Conservation (phyloP, 2,888 invertebrate species). For the Megaustenia siamemsis region DNA sequence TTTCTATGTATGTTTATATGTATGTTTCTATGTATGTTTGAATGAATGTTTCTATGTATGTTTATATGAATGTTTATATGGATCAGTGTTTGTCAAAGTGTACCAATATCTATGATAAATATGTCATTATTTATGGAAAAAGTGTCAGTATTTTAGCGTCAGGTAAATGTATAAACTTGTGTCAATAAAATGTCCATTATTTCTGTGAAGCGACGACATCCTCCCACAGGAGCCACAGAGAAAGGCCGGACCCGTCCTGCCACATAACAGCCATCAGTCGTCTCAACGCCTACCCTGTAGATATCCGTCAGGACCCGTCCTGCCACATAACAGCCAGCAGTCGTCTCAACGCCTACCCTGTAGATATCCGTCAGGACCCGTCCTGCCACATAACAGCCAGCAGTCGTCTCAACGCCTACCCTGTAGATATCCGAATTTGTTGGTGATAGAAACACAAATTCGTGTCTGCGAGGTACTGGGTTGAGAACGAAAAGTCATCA, state of each 20-base stretch:
- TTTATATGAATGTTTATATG: neutral
- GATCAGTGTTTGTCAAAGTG: neutral
- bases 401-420: slow-evolving; percentile 42
- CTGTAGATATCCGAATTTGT: slow-evolving; percentile 55
- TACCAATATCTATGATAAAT: neutral
- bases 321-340: neutral
- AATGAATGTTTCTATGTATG: neutral
- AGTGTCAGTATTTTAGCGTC: neutral
- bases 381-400: neutral
- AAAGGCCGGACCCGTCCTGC: neutral
- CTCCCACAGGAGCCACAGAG: no score
- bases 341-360: neutral
- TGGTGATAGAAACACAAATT: slow-evolving; percentile 23
- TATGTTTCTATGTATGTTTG: neutral
- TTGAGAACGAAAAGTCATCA: slow-evolving; percentile 24
- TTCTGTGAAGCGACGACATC: no score
- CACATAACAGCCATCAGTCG: neutral
- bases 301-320: neutral
- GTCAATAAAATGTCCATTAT: no score
- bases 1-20: neutral
- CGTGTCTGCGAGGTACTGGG: slow-evolving; percentile 50
- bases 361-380: neutral
- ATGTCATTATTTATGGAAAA: neutral
- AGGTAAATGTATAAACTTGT: neutral
- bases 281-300: neutral